Evolutionary conservation across 1,140 invertebrate genomes (phyloP).

Genomic region (Microplitis demolitor): DNA sequence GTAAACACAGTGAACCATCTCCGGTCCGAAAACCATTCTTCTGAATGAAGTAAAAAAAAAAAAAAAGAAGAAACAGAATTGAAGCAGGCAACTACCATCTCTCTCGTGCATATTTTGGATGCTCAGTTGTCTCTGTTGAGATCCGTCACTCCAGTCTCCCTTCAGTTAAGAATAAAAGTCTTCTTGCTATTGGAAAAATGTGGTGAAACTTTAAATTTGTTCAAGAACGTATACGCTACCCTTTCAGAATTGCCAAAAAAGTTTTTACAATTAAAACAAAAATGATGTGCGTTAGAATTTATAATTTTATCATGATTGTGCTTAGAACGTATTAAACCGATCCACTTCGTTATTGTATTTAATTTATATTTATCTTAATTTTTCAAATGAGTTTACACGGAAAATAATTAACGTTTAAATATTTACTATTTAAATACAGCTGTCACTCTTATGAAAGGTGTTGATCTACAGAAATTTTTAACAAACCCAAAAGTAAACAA

Average conservation of each 20-base stretch:
- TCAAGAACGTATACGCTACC: background rate
- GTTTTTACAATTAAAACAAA: background rate
- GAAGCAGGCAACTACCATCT: conserved; percentile 1
- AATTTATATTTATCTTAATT: no score
- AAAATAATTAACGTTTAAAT: no score
- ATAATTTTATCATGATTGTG: background rate
- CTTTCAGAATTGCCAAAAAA: background rate
- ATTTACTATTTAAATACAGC: no score
- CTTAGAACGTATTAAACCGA: no score
- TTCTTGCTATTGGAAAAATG: conserved; percentile 14
- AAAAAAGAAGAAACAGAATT: conserved; percentile 26
- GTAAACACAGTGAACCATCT: conserved; percentile 26
- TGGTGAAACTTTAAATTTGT: conserved; percentile 20
- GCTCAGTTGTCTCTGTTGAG: conserved; percentile 25
- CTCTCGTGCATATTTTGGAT: background rate
- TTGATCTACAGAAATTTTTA: no score
- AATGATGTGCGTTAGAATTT: background rate
- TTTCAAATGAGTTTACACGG: no score
- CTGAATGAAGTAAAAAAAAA: conserved; percentile 28
- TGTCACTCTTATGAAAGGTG: no score
- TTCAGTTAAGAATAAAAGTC: conserved; percentile 30
- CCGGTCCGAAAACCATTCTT: conserved; percentile 10
- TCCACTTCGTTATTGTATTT: no score
- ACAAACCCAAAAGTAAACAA: no score
- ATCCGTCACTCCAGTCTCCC: conserved; percentile 33